A percentile compares a stretch with the other conserved stretches of the same genome.
phyloP scores from a whole-genome alignment of 92 coral and sea anemone species.

The Scolanthus callimorphus region DNA sequence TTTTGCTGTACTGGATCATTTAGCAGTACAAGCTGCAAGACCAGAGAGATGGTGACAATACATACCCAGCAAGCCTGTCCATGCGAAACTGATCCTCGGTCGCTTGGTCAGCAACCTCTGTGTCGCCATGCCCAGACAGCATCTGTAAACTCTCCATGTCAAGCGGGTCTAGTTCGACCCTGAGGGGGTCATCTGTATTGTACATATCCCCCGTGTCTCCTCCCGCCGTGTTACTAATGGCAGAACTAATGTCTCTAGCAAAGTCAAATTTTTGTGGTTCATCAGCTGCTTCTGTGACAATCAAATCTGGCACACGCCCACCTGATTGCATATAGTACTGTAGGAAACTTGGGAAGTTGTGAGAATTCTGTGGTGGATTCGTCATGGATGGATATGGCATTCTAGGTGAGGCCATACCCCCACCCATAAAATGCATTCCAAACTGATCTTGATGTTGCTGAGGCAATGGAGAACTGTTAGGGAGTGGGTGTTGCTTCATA shows the following conservation, averaged over 20 bases:
- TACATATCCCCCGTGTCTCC: slow-evolving; percentile 47
- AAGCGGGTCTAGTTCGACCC: slow-evolving; percentile 66
- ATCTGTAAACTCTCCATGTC: slow-evolving; percentile 86
- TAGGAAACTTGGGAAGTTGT: slow-evolving; percentile 40
- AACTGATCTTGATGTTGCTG: slow-evolving; percentile 68
- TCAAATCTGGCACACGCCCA: slow-evolving; percentile 68
- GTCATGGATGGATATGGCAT: slow-evolving; percentile 56
- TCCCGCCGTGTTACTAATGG: slow-evolving; percentile 51
- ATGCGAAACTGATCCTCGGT: slow-evolving; percentile 82
- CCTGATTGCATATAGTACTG: slow-evolving; percentile 45
- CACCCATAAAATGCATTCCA: slow-evolving; percentile 36
- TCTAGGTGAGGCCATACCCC: slow-evolving; percentile 31
- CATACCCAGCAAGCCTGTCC: slow-evolving; percentile 75
- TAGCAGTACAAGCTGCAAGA: too few species aligned
- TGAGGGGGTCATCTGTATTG: slow-evolving; percentile 50
- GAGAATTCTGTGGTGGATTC: slow-evolving; percentile 36
- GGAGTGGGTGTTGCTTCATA: slow-evolving; percentile 69
- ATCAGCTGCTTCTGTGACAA: slow-evolving; percentile 73
- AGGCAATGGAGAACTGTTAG: slow-evolving; percentile 46
- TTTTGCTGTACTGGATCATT: too few species aligned
- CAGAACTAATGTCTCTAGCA: slow-evolving; percentile 66
- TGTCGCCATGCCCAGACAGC: slow-evolving; percentile 77
- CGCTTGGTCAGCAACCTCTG: slow-evolving; percentile 83
- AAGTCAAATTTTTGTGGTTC: slow-evolving; percentile 68
- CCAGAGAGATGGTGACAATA: too few species aligned